These are phyloP conservation scores for Sycobia sp. DNA, from an alignment of 1,140 invertebrate genomes.

Conservation along the genomic window DNA sequence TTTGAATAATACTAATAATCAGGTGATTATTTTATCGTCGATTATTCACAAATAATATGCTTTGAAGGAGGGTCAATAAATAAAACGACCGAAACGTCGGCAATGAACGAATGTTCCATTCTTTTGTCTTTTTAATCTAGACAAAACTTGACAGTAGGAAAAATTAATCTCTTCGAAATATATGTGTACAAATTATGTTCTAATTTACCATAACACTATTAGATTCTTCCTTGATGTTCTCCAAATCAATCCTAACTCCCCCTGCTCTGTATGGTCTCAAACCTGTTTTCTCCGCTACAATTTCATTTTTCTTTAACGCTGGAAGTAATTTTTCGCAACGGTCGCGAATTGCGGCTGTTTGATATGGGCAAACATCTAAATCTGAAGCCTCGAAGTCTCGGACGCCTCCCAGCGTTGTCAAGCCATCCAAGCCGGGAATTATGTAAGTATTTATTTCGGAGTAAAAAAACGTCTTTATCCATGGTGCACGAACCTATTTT, in stretches of 20 bases:
- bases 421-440: conserved; percentile 75
- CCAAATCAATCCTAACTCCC: conserved; percentile 77
- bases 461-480: conserved; percentile 88
- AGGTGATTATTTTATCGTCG: too few relatives aligned
- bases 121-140: too few relatives aligned
- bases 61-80: too few relatives aligned
- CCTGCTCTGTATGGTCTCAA: conserved; percentile 75
- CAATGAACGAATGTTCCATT: too few relatives aligned
- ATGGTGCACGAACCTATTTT: conserved; percentile 78
- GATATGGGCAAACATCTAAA: conserved; percentile 70
- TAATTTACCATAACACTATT: conserved; percentile 41
- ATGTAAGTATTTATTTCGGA: conserved; percentile 84
- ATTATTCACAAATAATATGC: too few relatives aligned
- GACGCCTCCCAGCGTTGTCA: conserved; percentile 82
- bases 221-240: conserved; percentile 52
- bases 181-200: conserved; percentile 5
- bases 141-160: too few relatives aligned
- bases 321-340: conserved; percentile 76
- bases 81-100: too few relatives aligned
- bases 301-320: conserved; percentile 67
- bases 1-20: neutral
- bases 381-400: conserved; percentile 81
- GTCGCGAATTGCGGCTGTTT: conserved; percentile 75
- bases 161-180: too few relatives aligned
- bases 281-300: conserved; percentile 74